Evolutionary conservation across 2,888 invertebrate genomes (phyloP).

Genomic region (Augiades crinisus): DNA sequence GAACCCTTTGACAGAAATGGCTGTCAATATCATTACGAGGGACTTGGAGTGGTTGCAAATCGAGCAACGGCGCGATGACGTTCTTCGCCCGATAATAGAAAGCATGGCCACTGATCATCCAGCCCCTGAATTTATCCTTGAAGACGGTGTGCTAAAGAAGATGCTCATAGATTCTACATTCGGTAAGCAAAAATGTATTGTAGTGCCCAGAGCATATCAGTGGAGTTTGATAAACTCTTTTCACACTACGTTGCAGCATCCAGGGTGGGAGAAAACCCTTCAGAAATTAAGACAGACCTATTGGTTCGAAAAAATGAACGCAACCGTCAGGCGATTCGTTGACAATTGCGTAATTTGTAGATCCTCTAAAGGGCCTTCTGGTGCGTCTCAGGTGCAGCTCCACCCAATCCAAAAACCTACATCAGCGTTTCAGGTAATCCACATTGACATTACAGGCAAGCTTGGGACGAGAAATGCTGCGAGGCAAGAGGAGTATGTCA

Average conservation of each 20-base stretch:
- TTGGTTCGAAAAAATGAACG: conserved; percentile 35
- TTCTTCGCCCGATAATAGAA: conserved; percentile 23
- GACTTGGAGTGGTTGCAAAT: conserved; percentile 35
- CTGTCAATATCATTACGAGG: conserved; percentile 31
- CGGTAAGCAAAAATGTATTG: conserved; percentile 9
- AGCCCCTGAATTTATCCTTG: conserved; percentile 15
- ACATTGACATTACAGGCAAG: conserved; percentile 34
- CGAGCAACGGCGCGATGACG: conserved; percentile 31
- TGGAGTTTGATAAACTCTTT: conserved; percentile 30
- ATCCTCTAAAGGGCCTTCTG: conserved; percentile 32
- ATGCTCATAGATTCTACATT: not conserved
- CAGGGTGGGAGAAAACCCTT: conserved; percentile 37
- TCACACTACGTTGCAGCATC: conserved; percentile 33
- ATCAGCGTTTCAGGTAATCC: conserved; percentile 19
- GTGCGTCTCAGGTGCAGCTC: conserved; percentile 32
- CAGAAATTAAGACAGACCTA: conserved; percentile 32
- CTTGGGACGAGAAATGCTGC: conserved; percentile 25
- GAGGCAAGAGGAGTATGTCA: conserved; percentile 33
- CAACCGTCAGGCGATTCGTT: conserved; percentile 11
- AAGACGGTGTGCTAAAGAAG: conserved; percentile 23
- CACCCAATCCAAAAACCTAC: conserved; percentile 30
- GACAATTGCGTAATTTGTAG: conserved; percentile 33
- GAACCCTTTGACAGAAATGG: conserved; percentile 26
- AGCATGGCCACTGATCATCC: not conserved
- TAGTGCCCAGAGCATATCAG: conserved; percentile 26